Base-by-base conservation (phyloP, 2,888 invertebrate genomes). In the Andrena hattorfiana region DNA sequence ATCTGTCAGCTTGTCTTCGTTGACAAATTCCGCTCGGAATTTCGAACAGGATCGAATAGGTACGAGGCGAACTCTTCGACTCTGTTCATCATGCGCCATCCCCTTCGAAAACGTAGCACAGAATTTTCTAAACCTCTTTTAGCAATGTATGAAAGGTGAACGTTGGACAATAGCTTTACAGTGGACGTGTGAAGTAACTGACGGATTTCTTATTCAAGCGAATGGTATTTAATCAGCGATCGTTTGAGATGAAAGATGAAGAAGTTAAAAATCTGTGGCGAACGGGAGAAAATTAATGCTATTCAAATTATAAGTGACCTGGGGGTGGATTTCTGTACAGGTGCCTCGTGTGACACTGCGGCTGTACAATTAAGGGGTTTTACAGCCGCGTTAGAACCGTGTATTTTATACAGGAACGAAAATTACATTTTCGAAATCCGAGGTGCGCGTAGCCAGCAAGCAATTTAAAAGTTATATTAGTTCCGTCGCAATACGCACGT, bases 1-100 rank as follows among this genome's bases (percentile, higher is more conserved):
- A 83, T 76, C 72, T 72, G 71, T 76, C 82, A 66, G 80, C 64
- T 59, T 42, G 72, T 67, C 64, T 23, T 49, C 51, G 51, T 26
- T 74, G 74, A 79, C 62, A 71, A 82, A 79, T 79, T 75, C 79
- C 56, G 28, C 60, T 74, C 67, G 6, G 74, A 74, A 79, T 72
- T 81, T 81, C 62, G 30, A 66, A 51, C 68, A 69, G 28, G 26
- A 73, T 77, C 59, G 67, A 26, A 54, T 42, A n/a, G n/a, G n/a
- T n/a, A 51, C 51, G 20, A 7, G 4, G 30, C 28, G 26, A 42
- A 64, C 59, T 51, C 64, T 51, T 51, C 64, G 60, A 23, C 4
- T 42, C 42, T 56, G 13, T 68, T 74, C 30, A 23, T 66, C 26
- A 3, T 13, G 10, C 10, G 26, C 2, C 23, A 63, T 16, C 23